A percentile compares a stretch with the other conserved stretches of the same genome.
phyloP scores from a whole-genome alignment of 2,113 vertebrate species.

The Takifugu flavidus region DNA sequence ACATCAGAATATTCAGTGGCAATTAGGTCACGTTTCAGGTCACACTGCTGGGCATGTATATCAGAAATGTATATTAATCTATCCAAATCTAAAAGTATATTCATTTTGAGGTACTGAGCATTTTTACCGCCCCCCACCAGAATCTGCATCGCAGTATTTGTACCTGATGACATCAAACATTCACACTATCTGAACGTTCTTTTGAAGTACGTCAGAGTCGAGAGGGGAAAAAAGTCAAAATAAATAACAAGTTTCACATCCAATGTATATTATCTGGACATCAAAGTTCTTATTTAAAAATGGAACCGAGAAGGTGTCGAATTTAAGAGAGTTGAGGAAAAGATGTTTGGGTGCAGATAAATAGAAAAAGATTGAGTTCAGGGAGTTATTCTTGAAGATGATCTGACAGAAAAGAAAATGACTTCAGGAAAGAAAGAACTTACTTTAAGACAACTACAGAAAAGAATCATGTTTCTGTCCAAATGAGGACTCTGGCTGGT shows the following conservation, averaged over 20 bases:
- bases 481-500: constrained; percentile 6
- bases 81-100: no score
- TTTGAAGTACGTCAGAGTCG: constrained; percentile 60
- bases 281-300: no score
- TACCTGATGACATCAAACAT: constrained; percentile 60
- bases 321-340: constrained; percentile 42
- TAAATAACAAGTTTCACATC: constrained; percentile 46
- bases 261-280: constrained; percentile 24
- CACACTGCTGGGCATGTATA: no score
- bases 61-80: no score
- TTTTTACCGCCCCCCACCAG: constrained; percentile 10
- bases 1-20: no score
- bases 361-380: constrained; percentile 30
- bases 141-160: constrained; percentile 34
- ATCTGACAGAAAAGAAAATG: constrained; percentile 21
- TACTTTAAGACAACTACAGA: not conserved
- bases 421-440: constrained; percentile 9
- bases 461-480: constrained; percentile 4
- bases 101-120: constrained; percentile 1
- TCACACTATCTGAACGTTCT: constrained; percentile 31
- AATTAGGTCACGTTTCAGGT: no score
- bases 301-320: constrained; percentile 16
- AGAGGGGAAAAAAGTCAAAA: constrained; percentile 17
- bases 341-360: constrained; percentile 6
- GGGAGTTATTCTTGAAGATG: constrained; percentile 26